Base-by-base conservation (phyloP, 2,888 invertebrate genomes). In the Tetragnatha montana region DNA sequence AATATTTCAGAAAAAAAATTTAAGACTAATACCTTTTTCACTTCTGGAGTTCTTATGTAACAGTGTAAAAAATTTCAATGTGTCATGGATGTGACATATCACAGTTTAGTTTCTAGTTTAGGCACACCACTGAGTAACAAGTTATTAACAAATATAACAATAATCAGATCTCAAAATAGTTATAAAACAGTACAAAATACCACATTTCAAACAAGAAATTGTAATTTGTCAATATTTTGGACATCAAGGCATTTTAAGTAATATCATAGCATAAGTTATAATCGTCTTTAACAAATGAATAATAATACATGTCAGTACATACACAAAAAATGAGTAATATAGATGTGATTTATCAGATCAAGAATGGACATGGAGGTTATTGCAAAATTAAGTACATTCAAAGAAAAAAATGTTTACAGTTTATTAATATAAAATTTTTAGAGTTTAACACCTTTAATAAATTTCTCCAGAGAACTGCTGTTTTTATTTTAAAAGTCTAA, bases 401-500 rank as follows among this genome's bases (percentile, higher is more conserved):
- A 76, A 10, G 10, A 35, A 35, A 19, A 6, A 19, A 49, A 49
- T 19, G 17, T n/a, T n/a, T n/a, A n/a, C n/a, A n/a, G n/a, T n/a
- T n/a, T n/a, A n/a, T n/a, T n/a, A n/a, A n/a, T n/a, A n/a, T n/a
- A n/a, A n/a, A n/a, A n/a, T n/a, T 76, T 50, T 35, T 35, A 35
- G 35, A 35, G 35, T 76, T 50, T 76, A 49, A 50, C 50, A 76
- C 76, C 49, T 49, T 76, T 19, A 49, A 76, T 49, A 19, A 49
- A 49, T 49, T 76, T 76, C 10, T 49, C 17, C 8, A 4, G 8
- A 76, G 12, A 73, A 22, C 8, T 19, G 2, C 0, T 73, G 21
- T 19, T 73, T 19, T 8, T 35, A 12, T n/a, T 76, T 49, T 50
- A n/a, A 50, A 50, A 17, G 50, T n/a, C 22, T n/a, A 49, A 14